Evolutionary conservation across 2,113 vertebrate genomes (phyloP), one percentile per base, ranked within the genome.

Genomic region (Petromus typicus): DNA sequence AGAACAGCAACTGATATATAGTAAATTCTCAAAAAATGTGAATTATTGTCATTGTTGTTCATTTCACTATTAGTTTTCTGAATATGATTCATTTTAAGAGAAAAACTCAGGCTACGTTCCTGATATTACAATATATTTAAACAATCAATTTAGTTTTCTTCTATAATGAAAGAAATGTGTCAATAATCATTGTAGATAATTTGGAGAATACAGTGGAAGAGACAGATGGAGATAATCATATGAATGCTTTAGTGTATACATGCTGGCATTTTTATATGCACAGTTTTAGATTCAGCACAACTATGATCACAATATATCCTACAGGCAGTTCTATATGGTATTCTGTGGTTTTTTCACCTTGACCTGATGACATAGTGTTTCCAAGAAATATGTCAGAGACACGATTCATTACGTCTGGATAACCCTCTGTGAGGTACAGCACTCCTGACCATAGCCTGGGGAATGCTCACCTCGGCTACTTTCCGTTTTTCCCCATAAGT

Each of bases 201-300:
- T 81, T 82, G 25, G 61, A 75, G 78, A 83, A 43, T 54, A 51
- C 67, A 83, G 69, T n/a, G 40, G 69, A 56, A 79, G 61, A 56
- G 63, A 71, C 89, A 94, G 87, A 87, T 92, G 94, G 92, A 79
- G 69, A 48, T 57, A 37, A 56, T 37, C 94, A 30, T 3, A 34
- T n/a, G 57, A 69, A 59, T 51, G 37, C 66, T 57, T 82, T 83
- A 69, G 22, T 67, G 30, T 32, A 30, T 69, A 61, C 89, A 59
- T 45, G 8, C 66, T 59, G 45, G 43, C 27, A 56, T 66, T 84
- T 90, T 92, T 92, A 73, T n/a, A 4, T 25, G 85, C 84, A 51
- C 63, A 45, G 71, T 32, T 86, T 95, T 89, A 76, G 81, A 57
- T 94, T 80, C 40, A 37, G 78, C 61, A 64, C 81, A 66, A 27